Conservation (phyloP, 2,113 vertebrate species). For the Tiliqua scincoides region DNA sequence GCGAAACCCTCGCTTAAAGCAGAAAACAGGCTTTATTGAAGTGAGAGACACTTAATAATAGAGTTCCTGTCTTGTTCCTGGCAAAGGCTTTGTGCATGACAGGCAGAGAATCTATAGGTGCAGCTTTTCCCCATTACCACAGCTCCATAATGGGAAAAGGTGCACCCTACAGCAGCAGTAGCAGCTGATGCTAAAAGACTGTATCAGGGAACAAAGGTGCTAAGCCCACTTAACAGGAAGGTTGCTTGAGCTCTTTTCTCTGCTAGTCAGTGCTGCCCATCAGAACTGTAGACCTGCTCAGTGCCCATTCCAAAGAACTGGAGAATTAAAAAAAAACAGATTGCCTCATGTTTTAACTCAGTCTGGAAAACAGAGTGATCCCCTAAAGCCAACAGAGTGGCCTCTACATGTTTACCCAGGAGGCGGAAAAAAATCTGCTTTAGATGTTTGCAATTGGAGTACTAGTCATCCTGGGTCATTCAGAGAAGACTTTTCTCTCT, state of each 20-base stretch:
- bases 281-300: fast-evolving
- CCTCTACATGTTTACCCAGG: neutral
- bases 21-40: neutral
- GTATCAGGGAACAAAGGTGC: neutral
- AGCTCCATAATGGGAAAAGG: neutral
- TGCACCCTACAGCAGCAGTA: neutral
- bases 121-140: neutral
- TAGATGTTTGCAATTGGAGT: neutral
- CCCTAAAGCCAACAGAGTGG: neutral
- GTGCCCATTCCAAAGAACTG: neutral
- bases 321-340: conserved; percentile 14
- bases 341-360: neutral
- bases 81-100: neutral
- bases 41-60: neutral
- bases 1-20: neutral
- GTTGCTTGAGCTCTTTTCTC: neutral
- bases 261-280: neutral
- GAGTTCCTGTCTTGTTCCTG: neutral
- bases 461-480: neutral
- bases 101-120: neutral
- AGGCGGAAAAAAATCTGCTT: neutral
- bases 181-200: neutral
- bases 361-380: neutral
- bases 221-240: neutral
- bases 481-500: neutral